Conservation (phyloP, 2,797 vertebrate genomes). For the Sebastiscus albofasciatus region DNA sequence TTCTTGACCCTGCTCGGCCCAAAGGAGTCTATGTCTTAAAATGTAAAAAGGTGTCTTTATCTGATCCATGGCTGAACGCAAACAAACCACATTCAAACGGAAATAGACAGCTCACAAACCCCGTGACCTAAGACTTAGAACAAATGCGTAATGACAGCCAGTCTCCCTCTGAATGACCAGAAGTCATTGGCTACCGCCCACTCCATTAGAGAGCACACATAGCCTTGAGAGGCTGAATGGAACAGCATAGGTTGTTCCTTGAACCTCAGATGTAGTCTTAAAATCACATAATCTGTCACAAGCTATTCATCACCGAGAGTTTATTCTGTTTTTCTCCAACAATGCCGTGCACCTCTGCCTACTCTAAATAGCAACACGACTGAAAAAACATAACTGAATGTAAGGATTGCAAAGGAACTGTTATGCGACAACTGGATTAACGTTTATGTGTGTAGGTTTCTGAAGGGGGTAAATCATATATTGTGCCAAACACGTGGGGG, state of each 20-base stretch:
- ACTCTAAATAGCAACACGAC: background rate
- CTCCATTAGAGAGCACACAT: slow-evolving; percentile 58
- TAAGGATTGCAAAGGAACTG: background rate
- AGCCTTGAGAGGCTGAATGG: slow-evolving; percentile 51
- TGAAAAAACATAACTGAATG: background rate
- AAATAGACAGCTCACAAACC: slow-evolving; percentile 38
- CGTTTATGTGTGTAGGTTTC: slow-evolving; percentile 17
- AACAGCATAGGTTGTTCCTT: slow-evolving; percentile 57
- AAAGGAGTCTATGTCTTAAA: background rate
- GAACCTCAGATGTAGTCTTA: slow-evolving; percentile 49
- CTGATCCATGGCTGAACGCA: background rate
- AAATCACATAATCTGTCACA: slow-evolving; percentile 64
- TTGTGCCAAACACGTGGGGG: background rate
- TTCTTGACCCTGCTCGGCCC: background rate
- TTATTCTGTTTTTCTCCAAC: slow-evolving; percentile 11
- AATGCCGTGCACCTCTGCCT: slow-evolving; percentile 10
- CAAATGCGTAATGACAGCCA: slow-evolving; percentile 63
- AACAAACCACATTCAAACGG: slow-evolving; percentile 9
- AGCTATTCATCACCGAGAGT: slow-evolving; percentile 41
- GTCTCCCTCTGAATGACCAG: slow-evolving; percentile 54
- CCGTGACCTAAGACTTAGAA: slow-evolving; percentile 42
- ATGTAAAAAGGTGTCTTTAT: background rate
- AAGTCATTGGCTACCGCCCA: slow-evolving; percentile 48
- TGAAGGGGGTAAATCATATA: background rate
- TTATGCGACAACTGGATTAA: slow-evolving; percentile 31